phyloP scores from a whole-genome alignment of 2,797 vertebrate species.

The Adelosebastes latens region DNA sequence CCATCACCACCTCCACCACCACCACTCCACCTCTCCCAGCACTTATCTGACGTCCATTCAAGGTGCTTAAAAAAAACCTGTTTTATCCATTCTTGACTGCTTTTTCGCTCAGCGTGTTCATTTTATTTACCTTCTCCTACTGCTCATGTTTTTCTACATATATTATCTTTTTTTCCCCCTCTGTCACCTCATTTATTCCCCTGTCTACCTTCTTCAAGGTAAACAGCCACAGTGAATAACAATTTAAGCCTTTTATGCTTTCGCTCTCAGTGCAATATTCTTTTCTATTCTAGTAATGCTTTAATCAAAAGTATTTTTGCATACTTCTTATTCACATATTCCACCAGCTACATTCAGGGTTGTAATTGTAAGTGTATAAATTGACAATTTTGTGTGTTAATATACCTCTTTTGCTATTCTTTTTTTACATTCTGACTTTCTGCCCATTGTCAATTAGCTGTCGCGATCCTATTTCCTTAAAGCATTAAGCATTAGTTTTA shows the following conservation, averaged over 20 bases:
- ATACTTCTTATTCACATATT: background rate
- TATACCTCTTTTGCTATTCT: background rate
- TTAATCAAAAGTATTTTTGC: background rate
- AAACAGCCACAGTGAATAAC: background rate
- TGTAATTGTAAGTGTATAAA: background rate
- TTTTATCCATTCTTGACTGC: background rate
- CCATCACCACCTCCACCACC: background rate
- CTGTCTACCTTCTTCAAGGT: background rate
- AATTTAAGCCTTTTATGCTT: background rate
- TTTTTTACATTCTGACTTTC: background rate
- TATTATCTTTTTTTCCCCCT: background rate
- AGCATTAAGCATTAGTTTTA: too few relatives aligned
- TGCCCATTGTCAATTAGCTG: background rate
- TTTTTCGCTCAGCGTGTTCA: background rate
- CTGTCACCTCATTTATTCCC: conserved; percentile 18
- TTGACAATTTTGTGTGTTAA: background rate
- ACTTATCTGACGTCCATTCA: conserved; percentile 50
- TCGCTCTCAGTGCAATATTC: background rate
- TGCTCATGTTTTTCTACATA: conserved; percentile 7
- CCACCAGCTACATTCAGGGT: background rate
- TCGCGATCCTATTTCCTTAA: background rate
- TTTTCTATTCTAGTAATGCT: background rate
- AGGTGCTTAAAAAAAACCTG: conserved; percentile 17
- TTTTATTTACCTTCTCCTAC: conserved; percentile 4
- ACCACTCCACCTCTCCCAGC: conserved; percentile 16